A percentile compares a stretch with the other conserved stretches of the same genome.
These are phyloP conservation scores for Pachyrhynchus sulphureomaculatus DNA, from an alignment of 1,140 invertebrate species.

Conservation along the genomic window DNA sequence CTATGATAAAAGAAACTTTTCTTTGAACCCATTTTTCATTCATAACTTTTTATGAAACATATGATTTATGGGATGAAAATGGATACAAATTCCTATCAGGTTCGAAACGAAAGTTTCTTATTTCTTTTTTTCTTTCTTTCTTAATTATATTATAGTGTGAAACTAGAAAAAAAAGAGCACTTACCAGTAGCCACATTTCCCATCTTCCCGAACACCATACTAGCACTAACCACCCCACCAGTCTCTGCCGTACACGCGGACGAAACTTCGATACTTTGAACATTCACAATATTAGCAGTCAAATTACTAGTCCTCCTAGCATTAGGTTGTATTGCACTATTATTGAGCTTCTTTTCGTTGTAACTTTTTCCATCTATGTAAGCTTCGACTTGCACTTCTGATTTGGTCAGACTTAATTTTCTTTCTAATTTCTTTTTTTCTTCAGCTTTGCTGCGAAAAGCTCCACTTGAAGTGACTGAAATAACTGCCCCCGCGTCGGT, in stretches of 20 bases:
- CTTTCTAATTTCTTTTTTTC: conserved; percentile 39
- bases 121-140: no score
- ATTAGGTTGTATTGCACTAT: not conserved
- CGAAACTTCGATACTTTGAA: conserved; percentile 39
- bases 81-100: no score
- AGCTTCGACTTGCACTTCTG: conserved; percentile 47
- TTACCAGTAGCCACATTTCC: conserved; percentile 47
- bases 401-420: conserved; percentile 61
- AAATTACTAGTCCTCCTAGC: conserved; percentile 31
- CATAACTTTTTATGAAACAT: no score
- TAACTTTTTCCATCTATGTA: conserved; percentile 42
- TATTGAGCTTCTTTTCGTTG: conserved; percentile 23
- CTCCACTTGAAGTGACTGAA: conserved; percentile 50
- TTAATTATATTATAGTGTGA: not conserved
- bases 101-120: no score
- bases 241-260: conserved; percentile 1
- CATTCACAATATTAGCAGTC: conserved; percentile 41
- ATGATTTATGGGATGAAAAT: no score
- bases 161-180: conserved; percentile 49
- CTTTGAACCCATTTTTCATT: no score
- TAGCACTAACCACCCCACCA: conserved; percentile 25
- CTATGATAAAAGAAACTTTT: no score
- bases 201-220: conserved; percentile 37
- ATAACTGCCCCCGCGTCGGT: conserved; percentile 50
- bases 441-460: conserved; percentile 45